Base-by-base conservation (phyloP, 2,797 vertebrate genomes). In the Rhadinocentrus ornatus region DNA sequence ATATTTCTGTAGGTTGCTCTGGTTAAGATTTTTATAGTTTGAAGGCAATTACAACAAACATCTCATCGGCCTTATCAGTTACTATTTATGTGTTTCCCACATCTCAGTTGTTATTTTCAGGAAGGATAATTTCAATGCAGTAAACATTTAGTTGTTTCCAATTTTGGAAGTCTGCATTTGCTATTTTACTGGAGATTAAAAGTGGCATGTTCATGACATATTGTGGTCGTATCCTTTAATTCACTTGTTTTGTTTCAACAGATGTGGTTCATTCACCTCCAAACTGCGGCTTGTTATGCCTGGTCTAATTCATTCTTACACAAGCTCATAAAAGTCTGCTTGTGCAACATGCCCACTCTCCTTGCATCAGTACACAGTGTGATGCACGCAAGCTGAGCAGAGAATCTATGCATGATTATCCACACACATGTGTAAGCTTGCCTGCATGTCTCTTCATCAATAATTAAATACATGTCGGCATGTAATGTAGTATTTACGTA, bases 301-400 rank as follows among this genome's bases (percentile, higher is more conserved):
- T 46, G 4, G 7, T 46, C 72, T 3, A 54, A 64, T 63, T 81
- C 75, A 56, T 71, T 55, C 71, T 64, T 32, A 35, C 59, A 52
- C 24, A 3, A 39, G 32, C 86, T 73, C 84, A 58, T 79, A 79
- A 77, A 84, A 39, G 73, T 77, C 61, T 53, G 34, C 46, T 41
- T 34, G 70, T 60, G 50, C 55, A 53, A 54, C 34, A 61, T 15
- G 20, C 53, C 67, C 52, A 4, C 48, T 62, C 35, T 53, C 32
- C 8, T 34, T 8, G 61, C 80, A 67, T 73, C 68, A 35, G 53
- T n/a, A 48, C 71, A 52, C 67, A 29, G 22, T 46, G 60, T 34
- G 31, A 69, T 48, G 74, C 69, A 44, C 32, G 57, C 27, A 22
- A 1, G 4, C 4, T 29, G 60, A 61, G 67, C 74, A 31, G 53